Percentiles rank a stretch among this genome's conserved stretches.
Evolutionary conservation across 2,113 vertebrate species (phyloP).

Genomic region (Gnathonemus longibarbis): DNA sequence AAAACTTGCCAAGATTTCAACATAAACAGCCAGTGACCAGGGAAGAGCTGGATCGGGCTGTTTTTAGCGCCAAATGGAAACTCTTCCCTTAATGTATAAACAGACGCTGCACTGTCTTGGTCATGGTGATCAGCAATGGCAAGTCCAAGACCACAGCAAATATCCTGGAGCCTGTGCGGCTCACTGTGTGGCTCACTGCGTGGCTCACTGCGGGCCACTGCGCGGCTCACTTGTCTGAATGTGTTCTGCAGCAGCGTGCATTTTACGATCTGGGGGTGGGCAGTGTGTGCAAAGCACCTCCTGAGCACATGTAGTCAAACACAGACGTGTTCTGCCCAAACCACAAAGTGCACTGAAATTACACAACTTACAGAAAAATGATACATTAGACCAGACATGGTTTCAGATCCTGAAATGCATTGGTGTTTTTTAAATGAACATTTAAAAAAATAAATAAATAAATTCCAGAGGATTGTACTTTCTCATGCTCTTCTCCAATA

Average conservation of each 20-base stretch:
- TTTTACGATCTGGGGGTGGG: slow-evolving; percentile 58
- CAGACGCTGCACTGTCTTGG: slow-evolving; percentile 49
- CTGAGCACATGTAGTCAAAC: slow-evolving; percentile 19
- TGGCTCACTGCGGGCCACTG: too few relatives aligned
- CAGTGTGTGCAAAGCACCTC: slow-evolving; percentile 37
- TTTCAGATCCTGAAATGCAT: slow-evolving; percentile 36
- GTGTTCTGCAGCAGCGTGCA: slow-evolving; percentile 61
- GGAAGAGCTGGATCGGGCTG: slow-evolving; percentile 29
- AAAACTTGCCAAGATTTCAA: slow-evolving; percentile 8
- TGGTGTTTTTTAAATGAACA: slow-evolving; percentile 25
- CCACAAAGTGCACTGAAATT: not conserved
- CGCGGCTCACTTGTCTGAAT: slow-evolving; percentile 49
- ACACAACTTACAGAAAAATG: slow-evolving; percentile 34
- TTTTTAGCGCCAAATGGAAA: slow-evolving; percentile 45
- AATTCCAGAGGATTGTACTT: not conserved
- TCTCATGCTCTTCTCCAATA: not conserved
- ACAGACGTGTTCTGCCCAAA: slow-evolving; percentile 44
- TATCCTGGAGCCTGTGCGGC: slow-evolving; percentile 61
- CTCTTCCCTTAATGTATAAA: slow-evolving; percentile 55
- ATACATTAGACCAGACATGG: slow-evolving; percentile 35
- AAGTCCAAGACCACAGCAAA: slow-evolving; percentile 56
- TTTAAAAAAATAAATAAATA: slow-evolving; percentile 25
- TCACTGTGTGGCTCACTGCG: not conserved
- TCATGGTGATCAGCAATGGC: slow-evolving; percentile 53
- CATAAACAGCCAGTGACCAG: not conserved